These are phyloP conservation scores for Drosophila eohydei DNA, from an alignment of 2,888 invertebrate genomes.

Conservation along the genomic window DNA sequence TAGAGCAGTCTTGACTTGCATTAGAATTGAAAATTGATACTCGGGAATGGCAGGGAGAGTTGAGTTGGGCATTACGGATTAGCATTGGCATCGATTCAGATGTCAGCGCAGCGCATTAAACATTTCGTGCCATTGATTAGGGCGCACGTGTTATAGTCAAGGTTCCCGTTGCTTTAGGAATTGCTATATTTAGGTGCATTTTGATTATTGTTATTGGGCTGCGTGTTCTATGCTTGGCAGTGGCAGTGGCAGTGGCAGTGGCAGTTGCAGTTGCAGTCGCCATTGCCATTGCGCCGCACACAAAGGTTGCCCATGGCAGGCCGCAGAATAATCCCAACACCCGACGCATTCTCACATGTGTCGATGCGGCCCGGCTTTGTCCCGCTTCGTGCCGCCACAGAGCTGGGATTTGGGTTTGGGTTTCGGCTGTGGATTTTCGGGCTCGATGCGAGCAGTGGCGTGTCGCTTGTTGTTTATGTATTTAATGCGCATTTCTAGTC, in stretches of 20 bases:
- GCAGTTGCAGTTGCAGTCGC: neutral
- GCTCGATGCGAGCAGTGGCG: constrained; percentile 16
- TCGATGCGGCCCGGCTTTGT: constrained; percentile 33
- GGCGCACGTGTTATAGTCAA: constrained; percentile 25
- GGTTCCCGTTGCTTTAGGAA: constrained; percentile 6
- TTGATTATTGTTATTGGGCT: constrained; percentile 56
- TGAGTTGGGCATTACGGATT: neutral
- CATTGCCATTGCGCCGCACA: constrained; percentile 16
- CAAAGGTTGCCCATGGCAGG: constrained; percentile 27
- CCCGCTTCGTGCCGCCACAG: neutral
- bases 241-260: neutral
- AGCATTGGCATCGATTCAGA: constrained; percentile 5
- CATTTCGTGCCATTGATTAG: constrained; percentile 37
- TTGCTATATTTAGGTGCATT: constrained; percentile 60
- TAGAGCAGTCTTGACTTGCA: neutral
- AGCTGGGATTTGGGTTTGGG: constrained; percentile 1
- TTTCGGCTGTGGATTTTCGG: constrained; percentile 9
- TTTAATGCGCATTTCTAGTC: constrained; percentile 66
- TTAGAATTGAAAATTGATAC: neutral
- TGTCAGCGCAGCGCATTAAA: constrained; percentile 26
- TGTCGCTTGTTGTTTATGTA: constrained; percentile 50
- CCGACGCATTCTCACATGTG: constrained; percentile 69
- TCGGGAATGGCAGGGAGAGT: neutral
- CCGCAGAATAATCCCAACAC: constrained; percentile 72
- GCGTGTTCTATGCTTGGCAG: constrained; percentile 13